Percentiles rank a stretch among this genome's conserved stretches.
Conservation (phyloP, 2,888 invertebrate genomes). For the Campoletis raptor region DNA sequence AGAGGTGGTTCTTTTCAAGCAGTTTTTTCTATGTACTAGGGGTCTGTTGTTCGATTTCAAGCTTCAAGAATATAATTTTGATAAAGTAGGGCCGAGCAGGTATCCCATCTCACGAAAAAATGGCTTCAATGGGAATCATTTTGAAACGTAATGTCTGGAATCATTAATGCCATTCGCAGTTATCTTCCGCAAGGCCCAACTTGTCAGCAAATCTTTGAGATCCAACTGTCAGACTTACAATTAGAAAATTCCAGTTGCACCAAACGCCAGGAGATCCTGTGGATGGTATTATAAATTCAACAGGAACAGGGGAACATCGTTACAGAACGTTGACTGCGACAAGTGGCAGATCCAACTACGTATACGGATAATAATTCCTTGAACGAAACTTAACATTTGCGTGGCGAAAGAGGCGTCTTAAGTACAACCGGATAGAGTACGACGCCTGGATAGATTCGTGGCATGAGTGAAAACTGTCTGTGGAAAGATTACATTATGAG, state of each 20-base stretch:
- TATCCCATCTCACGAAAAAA: neutral
- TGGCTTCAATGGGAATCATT: neutral
- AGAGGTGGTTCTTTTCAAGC: constrained; percentile 34
- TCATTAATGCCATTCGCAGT: neutral
- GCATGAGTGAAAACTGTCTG: constrained; percentile 33
- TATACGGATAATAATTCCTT: constrained; percentile 43
- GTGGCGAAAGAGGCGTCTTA: constrained; percentile 43
- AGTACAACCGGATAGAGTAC: constrained; percentile 52
- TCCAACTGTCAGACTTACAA: constrained; percentile 12
- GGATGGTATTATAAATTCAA: neutral
- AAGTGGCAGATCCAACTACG: constrained; percentile 31
- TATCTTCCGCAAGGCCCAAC: neutral
- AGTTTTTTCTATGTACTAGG: neutral
- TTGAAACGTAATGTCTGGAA: neutral
- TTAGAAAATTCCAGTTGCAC: neutral
- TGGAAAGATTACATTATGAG: constrained; percentile 20
- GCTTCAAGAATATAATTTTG: neutral
- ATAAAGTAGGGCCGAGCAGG: neutral
- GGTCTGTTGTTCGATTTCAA: neutral
- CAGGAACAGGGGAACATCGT: constrained; percentile 24
- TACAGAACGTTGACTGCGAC: constrained; percentile 60
- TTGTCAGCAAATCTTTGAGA: neutral
- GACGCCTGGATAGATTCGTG: constrained; percentile 41
- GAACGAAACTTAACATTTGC: constrained; percentile 19
- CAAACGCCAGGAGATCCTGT: neutral